Conservation (phyloP, 2,888 invertebrate genomes). For the Baronia brevicornis region DNA sequence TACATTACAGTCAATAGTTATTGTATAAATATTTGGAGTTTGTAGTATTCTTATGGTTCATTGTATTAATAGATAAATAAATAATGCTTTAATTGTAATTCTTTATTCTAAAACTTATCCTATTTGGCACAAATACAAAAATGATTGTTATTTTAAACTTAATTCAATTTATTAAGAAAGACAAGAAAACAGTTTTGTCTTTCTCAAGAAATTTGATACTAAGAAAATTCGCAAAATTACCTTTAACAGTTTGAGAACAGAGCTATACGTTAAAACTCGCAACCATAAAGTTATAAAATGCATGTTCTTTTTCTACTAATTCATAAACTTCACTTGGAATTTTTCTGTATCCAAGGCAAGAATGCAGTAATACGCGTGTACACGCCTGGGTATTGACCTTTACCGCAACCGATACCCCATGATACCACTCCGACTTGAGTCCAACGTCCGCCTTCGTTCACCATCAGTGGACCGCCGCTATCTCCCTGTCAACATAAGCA, state of each 20-base stretch:
- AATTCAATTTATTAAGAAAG: conserved; percentile 71
- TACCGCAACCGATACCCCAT: conserved; percentile 94
- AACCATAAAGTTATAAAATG: background rate
- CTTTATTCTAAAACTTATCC: conserved; percentile 16
- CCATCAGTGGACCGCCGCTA: conserved; percentile 91
- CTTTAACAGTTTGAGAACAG: too few relatives aligned
- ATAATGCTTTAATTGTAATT: conserved; percentile 5
- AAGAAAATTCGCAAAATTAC: conserved; percentile 8
- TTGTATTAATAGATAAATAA: conserved; percentile 9
- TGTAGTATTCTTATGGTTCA: background rate
- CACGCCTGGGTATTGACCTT: conserved; percentile 93
- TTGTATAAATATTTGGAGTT: background rate
- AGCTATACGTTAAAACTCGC: background rate
- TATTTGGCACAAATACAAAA: conserved; percentile 39
- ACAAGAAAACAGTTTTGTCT: conserved; percentile 54
- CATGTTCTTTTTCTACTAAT: conserved; percentile 1
- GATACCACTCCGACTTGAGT: conserved; percentile 91
- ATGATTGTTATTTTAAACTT: conserved; percentile 15
- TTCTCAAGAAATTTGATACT: conserved; percentile 65
- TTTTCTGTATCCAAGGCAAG: conserved; percentile 90
- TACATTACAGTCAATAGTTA: too few relatives aligned
- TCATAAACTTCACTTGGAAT: too few relatives aligned
- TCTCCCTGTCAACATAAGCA: conserved; percentile 79
- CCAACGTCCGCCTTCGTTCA: conserved; percentile 84
- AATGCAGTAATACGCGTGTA: conserved; percentile 90